Percentiles rank a stretch among this genome's conserved stretches.
Conservation (phyloP, 2,113 vertebrate genomes). For the Nansenia antarctica region DNA sequence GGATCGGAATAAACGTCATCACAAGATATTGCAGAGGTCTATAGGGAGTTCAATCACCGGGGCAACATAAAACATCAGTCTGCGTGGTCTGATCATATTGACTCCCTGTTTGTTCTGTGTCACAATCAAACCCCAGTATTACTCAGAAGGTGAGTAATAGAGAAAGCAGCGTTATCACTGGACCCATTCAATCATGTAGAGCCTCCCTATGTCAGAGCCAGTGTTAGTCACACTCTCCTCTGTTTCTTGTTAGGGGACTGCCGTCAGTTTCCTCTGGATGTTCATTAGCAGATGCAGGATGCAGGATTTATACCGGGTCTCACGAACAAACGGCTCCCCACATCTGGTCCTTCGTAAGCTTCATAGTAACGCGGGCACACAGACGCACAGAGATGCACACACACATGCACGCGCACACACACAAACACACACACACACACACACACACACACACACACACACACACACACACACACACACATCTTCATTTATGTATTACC, state of each 20-base stretch:
- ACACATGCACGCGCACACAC: too few species aligned
- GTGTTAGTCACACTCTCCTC: conserved; percentile 24
- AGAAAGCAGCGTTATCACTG: not conserved
- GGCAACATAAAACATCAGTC: not conserved
- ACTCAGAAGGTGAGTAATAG: not conserved
- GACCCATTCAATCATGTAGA: not conserved
- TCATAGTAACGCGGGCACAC: too few species aligned
- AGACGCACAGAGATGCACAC: too few species aligned
- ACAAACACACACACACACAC: conserved; percentile 17
- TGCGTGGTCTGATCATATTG: too few species aligned
- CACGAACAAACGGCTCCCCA: not conserved
- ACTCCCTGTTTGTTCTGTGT: too few species aligned
- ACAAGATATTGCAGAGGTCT: not conserved
- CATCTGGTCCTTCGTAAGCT: too few species aligned
- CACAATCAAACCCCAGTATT: not conserved
- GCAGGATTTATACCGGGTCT: not conserved
- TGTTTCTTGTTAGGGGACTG: conserved; percentile 32
- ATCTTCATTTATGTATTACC: too few species aligned
- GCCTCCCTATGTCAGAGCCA: not conserved
- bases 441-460: not conserved
- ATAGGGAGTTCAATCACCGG: not conserved
- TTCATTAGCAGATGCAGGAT: conserved; percentile 23
- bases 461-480: conserved; percentile 5
- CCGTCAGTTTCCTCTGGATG: conserved; percentile 2
- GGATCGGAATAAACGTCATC: too few species aligned